These are phyloP conservation scores for Terebella lapidaria DNA, from an alignment of 2,888 invertebrate genomes.

Conservation along the genomic window DNA sequence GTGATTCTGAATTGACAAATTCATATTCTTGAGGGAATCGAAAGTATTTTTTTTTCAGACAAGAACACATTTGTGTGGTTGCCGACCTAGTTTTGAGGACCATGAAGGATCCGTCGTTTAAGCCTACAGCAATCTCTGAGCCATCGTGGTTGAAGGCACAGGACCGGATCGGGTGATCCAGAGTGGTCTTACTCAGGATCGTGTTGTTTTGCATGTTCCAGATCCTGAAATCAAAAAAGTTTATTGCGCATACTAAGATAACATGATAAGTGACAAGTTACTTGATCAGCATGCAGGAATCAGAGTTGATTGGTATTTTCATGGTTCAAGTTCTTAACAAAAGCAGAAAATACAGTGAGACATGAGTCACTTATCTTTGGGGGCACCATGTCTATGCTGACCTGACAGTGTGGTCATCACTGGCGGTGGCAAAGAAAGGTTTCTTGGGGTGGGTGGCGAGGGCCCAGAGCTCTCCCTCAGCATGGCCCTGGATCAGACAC, in stretches of 20 bases:
- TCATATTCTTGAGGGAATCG: no score
- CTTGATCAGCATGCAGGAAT: no score
- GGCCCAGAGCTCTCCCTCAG: slow-evolving; percentile 53
- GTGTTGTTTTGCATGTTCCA: slow-evolving; percentile 47
- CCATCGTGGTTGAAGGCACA: slow-evolving; percentile 51
- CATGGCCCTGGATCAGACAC: slow-evolving; percentile 50
- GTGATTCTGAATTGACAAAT: no score
- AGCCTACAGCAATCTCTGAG: slow-evolving; percentile 45
- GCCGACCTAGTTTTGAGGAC: slow-evolving; percentile 48
- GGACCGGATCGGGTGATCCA: slow-evolving; percentile 48
- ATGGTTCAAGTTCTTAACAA: no score
- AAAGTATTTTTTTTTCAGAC: no score
- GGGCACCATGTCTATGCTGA: no score
- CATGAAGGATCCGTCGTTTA: slow-evolving; percentile 49
- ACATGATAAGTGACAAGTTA: no score
- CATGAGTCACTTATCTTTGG: no score
- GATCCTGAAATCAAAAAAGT: slow-evolving; percentile 30
- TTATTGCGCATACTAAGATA: no score
- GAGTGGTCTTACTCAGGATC: slow-evolving; percentile 39
- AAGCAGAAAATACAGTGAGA: no score
- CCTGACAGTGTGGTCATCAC: slow-evolving; percentile 53
- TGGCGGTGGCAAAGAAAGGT: slow-evolving; percentile 52
- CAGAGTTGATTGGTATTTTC: no score
- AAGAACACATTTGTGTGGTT: no score
- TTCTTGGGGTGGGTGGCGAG: slow-evolving; percentile 50